Percentiles rank a stretch among this genome's conserved stretches.
These are phyloP conservation scores for Campylomormyrus tamandua DNA, from an alignment of 2,113 vertebrate species.

Conservation along the genomic window DNA sequence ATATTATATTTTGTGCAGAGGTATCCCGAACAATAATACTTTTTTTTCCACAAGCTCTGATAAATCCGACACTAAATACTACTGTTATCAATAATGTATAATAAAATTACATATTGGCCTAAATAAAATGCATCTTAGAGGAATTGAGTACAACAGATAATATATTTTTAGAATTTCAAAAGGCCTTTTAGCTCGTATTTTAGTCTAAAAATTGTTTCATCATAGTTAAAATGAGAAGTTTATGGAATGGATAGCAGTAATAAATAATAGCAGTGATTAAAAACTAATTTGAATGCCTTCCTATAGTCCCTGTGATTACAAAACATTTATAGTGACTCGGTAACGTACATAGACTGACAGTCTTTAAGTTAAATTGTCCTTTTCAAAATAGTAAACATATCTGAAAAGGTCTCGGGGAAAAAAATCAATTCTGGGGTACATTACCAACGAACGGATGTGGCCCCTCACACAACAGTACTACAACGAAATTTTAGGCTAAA, in stretches of 20 bases:
- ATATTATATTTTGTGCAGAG: neutral
- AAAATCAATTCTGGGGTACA: neutral
- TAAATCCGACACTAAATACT: neutral
- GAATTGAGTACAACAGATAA: neutral
- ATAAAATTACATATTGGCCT: neutral
- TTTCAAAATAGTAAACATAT: neutral
- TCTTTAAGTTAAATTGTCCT: constrained; percentile 40
- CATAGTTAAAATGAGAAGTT: neutral
- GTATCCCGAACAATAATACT: neutral
- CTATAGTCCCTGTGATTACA: neutral
- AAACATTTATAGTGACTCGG: neutral
- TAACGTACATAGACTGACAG: constrained; percentile 39
- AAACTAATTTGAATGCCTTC: neutral
- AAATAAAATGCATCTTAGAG: neutral
- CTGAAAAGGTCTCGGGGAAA: neutral
- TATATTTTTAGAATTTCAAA: neutral
- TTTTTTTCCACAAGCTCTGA: neutral
- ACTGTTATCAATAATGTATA: neutral
- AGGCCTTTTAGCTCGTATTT: neutral
- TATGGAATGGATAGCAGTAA: neutral
- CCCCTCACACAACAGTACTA: neutral
- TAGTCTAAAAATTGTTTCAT: neutral
- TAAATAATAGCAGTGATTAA: neutral
- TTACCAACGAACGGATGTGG: neutral
- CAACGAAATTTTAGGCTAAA: neutral